Evolutionary conservation across 2,113 vertebrate genomes (phyloP).

Genomic region (Scopus umbretta): DNA sequence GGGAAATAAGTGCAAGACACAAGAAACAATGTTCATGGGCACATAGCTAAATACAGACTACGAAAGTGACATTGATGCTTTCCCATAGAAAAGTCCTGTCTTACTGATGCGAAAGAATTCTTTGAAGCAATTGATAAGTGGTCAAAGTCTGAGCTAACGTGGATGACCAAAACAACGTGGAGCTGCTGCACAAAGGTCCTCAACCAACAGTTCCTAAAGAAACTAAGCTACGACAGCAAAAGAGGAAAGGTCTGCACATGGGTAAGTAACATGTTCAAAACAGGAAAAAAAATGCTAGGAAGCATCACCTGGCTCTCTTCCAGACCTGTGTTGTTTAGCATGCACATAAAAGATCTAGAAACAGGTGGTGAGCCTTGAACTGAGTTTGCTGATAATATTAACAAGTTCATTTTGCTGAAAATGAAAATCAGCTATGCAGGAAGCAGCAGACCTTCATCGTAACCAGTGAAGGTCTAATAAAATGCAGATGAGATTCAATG

Average conservation of each 20-base stretch:
- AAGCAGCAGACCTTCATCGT: not conserved
- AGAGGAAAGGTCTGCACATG: not conserved
- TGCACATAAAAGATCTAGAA: not conserved
- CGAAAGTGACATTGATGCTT: not conserved
- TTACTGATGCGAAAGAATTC: not conserved
- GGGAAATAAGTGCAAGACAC: not conserved
- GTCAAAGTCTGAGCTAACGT: not conserved
- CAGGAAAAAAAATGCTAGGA: not conserved
- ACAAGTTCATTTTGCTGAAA: not conserved
- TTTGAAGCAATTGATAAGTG: not conserved
- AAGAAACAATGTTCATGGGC: fast-evolving
- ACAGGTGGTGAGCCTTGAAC: not conserved
- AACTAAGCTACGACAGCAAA: not conserved
- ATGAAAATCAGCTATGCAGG: not conserved
- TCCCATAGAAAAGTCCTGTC: not conserved
- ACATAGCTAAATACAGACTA: fast-evolving
- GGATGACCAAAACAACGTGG: not conserved
- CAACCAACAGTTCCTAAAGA: not conserved
- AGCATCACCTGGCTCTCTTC: not conserved
- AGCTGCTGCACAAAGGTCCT: not conserved
- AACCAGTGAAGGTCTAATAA: not conserved
- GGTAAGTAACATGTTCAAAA: not conserved
- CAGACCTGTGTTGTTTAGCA: not conserved
- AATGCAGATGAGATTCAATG: not conserved
- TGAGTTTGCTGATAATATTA: not conserved